Evolutionary conservation across 2,888 invertebrate species (phyloP).

Genomic region (Junonia oenone): DNA sequence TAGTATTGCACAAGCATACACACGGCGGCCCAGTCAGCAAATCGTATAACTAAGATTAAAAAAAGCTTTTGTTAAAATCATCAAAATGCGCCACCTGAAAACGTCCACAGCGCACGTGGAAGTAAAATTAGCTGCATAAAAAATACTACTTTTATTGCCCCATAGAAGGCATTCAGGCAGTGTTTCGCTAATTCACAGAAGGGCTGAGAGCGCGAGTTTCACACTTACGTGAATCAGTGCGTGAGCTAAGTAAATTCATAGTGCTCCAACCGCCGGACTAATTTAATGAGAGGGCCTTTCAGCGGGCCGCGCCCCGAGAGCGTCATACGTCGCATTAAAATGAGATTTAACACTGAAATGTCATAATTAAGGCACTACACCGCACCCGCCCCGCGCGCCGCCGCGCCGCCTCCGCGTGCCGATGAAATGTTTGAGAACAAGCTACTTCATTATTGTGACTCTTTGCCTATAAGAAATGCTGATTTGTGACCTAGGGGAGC

Average conservation of each 20-base stretch:
- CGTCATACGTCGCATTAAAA: constrained; percentile 44
- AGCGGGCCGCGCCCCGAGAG: constrained; percentile 41
- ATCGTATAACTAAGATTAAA: constrained; percentile 14
- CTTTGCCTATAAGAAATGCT: constrained; percentile 31
- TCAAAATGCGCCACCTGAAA: constrained; percentile 27
- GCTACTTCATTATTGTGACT: constrained; percentile 41
- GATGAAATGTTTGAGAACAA: constrained; percentile 34
- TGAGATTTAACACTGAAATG: constrained; percentile 49
- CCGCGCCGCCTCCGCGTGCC: constrained; percentile 28
- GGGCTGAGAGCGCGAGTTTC: constrained; percentile 66
- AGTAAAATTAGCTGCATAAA: constrained; percentile 49
- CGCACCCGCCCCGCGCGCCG: constrained; percentile 19
- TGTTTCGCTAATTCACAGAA: constrained; percentile 47
- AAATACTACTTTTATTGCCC: constrained; percentile 57
- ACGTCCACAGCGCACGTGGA: constrained; percentile 30
- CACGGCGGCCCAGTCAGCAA: constrained; percentile 5
- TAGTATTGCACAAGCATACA: neutral
- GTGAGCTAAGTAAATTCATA: constrained; percentile 59
- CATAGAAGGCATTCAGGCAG: constrained; percentile 65
- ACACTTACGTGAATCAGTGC: constrained; percentile 67
- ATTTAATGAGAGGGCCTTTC: constrained; percentile 72
- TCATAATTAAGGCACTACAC: constrained; percentile 47
- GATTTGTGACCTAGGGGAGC: constrained; percentile 27
- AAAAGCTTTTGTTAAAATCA: constrained; percentile 18
- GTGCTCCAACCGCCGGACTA: constrained; percentile 73